Evolutionary conservation across 35 echinoderm and acorn worm species (phyloP), one percentile per base, ranked within the genome.

Genomic region (Apostichopus californicus): DNA sequence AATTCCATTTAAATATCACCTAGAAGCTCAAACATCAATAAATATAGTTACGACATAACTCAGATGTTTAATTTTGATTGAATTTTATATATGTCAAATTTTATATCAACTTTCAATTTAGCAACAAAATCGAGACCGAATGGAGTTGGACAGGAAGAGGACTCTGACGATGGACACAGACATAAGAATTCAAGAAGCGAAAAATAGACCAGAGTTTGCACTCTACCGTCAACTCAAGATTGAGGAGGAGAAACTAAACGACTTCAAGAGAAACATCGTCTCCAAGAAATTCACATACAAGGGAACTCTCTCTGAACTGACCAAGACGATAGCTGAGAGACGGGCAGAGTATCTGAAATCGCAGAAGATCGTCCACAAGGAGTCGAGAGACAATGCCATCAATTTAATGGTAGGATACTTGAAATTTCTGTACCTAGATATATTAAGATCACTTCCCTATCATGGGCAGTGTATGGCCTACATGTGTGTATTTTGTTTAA

Each of bases 161-260:
- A 72, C 60, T 5, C 22, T 34, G 86, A 89, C 86, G 86, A 89
- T 89, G 86, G 86, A 89, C n/a, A 89, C 24, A 54, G 86, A 89
- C 21, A 8, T 18, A 22, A 89, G 46, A 14, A 23, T 89, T 4
- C 86, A 89, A n/a, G 86, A 73, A 20, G 61, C 18, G 61, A 89
- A 89, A 20, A 89, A 72, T 18, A 71, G 52, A 57, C 11, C 8
- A 5, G 86, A 89, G 64, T 89, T 66, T 14, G 15, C 9, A 0
- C 46, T 64, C 5, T 52, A 52, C 57, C 57, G 63, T n/a, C 86
- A 89, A 20, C 61, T 73, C 61, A 89, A 72, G 86, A 89, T 55
- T 0, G 86, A 89, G 18, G 86, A 89, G 25, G 86, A 89, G 24
- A 68, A 66, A 55, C 86, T 89, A 1, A 89, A 89, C 22, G 86